Base-by-base conservation (phyloP, 2,113 vertebrate species). In the Physeter macrocephalus region DNA sequence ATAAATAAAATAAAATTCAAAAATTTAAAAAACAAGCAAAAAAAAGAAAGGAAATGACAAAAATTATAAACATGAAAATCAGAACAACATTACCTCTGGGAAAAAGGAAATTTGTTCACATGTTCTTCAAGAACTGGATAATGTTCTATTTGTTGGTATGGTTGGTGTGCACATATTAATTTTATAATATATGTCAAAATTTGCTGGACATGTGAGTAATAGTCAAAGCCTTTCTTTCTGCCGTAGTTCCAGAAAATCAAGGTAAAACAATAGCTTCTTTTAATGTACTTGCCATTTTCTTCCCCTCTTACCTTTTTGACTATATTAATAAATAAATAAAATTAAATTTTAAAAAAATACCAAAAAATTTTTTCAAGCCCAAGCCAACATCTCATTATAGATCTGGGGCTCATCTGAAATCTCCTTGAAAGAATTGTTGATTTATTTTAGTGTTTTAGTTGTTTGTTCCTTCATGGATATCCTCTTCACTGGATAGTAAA, bases 181-280 rank as follows among this genome's bases (percentile, higher is more conserved):
- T 86, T 71, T 78, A 41, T 36, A 36, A 54, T 62, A 46, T 34
- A 54, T 93, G 23, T 20, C 54, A 54, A 54, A 7, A 39, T 74
- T 67, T 93, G 7, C 66, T 59, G 25, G 18, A 39, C 14, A 74
- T 8, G 80, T 29, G 57, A 64, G 11, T 41, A n/a, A 64, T 83
- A 41, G 2, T 74, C 36, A 90, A 72, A 95, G n/a, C 36, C 59
- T 95, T 91, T 94, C 52, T 89, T 91, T 94, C 59, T 92, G 27
- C 27, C 61, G 15, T 36, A 85, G 21, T n/a, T 43, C 59, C n/a
- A 94, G 80, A 95, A 95, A 93, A 87, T 43, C 29, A 75, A 12
- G 64, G 6, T 93, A 94, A 90, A 90, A 81, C 2, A 92, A 34
- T 25, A 61, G 39, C 17, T 90, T 8, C 46, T 77, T 91, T 93